Base-by-base conservation (phyloP, 2,797 vertebrate species). In the Enteromius anoplus region DNA sequence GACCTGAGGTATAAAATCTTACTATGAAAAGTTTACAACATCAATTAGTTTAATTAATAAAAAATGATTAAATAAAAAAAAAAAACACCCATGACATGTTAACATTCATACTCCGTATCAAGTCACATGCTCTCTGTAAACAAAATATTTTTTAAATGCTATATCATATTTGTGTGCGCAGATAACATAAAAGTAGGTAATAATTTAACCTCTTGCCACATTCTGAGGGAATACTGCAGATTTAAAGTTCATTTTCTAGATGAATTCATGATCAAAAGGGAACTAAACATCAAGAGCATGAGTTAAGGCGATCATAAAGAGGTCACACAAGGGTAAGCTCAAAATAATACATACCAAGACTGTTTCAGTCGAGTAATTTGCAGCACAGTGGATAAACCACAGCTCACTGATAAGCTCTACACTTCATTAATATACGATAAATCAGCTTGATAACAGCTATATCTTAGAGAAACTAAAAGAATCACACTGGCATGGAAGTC, bases 1-100 rank as follows among this genome's bases (percentile, higher is more conserved):
- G 32, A 64, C 69, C 80, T 65, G 80, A 81, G 80, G 80, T 81
- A 73, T 65, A 72, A 37, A 55, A 42, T 19, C 55, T 26, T 11
- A 64, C 29, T 19, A 49, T 60, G 9, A 64, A 72, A 45, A 4
- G 10, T 34, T 34, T 17, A 81, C 14, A 45, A 58, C 21, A 72
- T 62, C 42, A 11, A 55, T 58, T 66, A 9, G 5, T 77, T 29
- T n/a, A 73, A 40, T 70, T 23, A 3, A 45, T 29, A 10, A 49
- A 23, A 70, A 58, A 17, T 11, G 3, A 49, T 14, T 8, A 2
- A 70, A 62, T 55, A 51, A 2, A 72, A 14, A 2, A 72, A 14
- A 4, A 4, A 29, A 19, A 29, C 7, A 76, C 14, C 15, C 14
- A 40, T 11, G 21, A 40, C 34, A 23, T 9, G 5, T n/a, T 9